These are phyloP conservation scores for Chamaedrilus cognettii DNA, from an alignment of 2,888 invertebrate species.

Conservation along the genomic window DNA sequence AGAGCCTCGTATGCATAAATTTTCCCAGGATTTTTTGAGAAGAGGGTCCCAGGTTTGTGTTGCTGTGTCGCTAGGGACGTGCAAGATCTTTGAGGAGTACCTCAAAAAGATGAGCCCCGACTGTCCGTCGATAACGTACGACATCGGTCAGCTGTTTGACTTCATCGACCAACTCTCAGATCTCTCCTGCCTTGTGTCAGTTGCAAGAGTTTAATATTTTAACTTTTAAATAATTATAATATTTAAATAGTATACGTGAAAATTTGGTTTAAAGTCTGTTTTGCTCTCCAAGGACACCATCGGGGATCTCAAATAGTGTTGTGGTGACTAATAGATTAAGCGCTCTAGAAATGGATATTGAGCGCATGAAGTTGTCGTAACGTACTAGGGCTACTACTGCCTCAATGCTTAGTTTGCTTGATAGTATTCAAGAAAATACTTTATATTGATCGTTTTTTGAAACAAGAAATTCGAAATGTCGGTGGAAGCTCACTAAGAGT, in stretches of 20 bases:
- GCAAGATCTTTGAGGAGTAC: conserved; percentile 99
- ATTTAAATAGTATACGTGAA: too few relatives aligned
- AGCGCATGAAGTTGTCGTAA: too few relatives aligned
- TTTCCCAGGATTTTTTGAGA: neutral
- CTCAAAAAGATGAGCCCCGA: conserved; percentile 93
- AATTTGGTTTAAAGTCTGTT: too few relatives aligned
- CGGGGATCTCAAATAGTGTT: too few relatives aligned
- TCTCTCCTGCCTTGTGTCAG: conserved; percentile 89
- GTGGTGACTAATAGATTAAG: too few relatives aligned
- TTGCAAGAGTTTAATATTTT: conserved; percentile 33
- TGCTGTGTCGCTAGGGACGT: conserved; percentile 70
- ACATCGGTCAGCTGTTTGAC: conserved; percentile 96
- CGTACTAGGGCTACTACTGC: too few relatives aligned
- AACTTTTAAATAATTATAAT: neutral
- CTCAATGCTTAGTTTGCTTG: too few relatives aligned
- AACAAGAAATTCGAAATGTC: too few relatives aligned
- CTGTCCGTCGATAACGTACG: conserved; percentile 96
- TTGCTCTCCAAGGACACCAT: neutral
- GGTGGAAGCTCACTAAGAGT: too few relatives aligned
- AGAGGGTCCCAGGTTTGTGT: neutral
- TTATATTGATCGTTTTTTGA: too few relatives aligned
- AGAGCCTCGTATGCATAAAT: neutral
- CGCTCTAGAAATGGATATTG: too few relatives aligned
- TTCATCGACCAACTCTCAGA: conserved; percentile 97
- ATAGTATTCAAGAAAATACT: too few relatives aligned